Evolutionary conservation across 2,797 vertebrate genomes (phyloP).

Genomic region (Esox lucius): DNA sequence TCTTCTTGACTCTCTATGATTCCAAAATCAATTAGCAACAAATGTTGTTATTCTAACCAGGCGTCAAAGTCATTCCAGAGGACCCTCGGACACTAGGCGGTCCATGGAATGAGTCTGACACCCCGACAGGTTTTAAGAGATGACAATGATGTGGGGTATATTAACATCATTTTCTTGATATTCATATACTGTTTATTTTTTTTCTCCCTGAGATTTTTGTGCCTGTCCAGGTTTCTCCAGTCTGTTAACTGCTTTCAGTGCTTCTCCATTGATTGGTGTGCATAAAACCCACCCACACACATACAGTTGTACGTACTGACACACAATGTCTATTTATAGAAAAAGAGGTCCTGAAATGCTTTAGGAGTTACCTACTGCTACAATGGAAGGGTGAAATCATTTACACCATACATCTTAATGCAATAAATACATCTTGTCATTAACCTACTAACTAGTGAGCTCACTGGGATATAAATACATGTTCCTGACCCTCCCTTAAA

Average conservation of each 20-base stretch:
- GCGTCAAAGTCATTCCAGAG: too few relatives aligned
- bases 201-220: slow-evolving; percentile 69
- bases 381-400: slow-evolving; percentile 35
- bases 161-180: slow-evolving; percentile 35
- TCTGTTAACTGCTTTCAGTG: slow-evolving; percentile 44
- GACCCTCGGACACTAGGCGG: too few relatives aligned
- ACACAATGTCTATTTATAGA: slow-evolving; percentile 24
- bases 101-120: too few relatives aligned
- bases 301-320: slow-evolving; percentile 12
- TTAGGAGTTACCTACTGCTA: slow-evolving; percentile 39
- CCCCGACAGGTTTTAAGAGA: slow-evolving; percentile 5
- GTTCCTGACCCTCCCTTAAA: slow-evolving; percentile 16
- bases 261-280: slow-evolving; percentile 30
- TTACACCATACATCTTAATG: slow-evolving; percentile 24
- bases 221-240: slow-evolving; percentile 35
- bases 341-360: slow-evolving; percentile 59
- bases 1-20: not conserved
- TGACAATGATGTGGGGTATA: slow-evolving; percentile 32
- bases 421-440: slow-evolving; percentile 57
- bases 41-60: not conserved
- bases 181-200: slow-evolving; percentile 10
- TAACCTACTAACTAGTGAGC: slow-evolving; percentile 30
- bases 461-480: slow-evolving; percentile 33
- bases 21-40: slow-evolving; percentile 7
- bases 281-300: slow-evolving; percentile 7